Base-by-base conservation (phyloP, 2,888 invertebrate genomes). In the Melanotus villosus region DNA sequence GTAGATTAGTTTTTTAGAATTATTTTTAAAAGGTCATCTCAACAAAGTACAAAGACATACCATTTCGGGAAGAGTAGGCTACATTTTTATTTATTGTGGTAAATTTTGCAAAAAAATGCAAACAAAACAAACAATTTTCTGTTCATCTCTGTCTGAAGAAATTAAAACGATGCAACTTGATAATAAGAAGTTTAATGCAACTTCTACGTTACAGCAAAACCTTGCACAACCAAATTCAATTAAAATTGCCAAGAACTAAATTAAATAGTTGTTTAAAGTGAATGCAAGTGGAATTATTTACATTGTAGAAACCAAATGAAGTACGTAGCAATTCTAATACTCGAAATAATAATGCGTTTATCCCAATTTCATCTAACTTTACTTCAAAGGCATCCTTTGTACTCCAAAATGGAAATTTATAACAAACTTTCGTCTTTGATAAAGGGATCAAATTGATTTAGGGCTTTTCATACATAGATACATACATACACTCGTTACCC, bases 321-420 rank as follows among this genome's bases (percentile, higher is more conserved):
- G 56, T 56, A 56, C 57, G 7, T 23, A 23, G 12, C 41, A 36
- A 36, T 57, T 9, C 26, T 41, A 30, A 23, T 26, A 23, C 43
- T 47, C 16, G 43, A 41, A 45, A 45, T 59, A 59, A 45, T 45
- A 45, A 32, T 23, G 14, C 18, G 30, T 59, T 45, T 32, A 45
- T 45, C 18, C 59, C 10, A 59, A 59, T 45, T 59, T 59, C 32
- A 59, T 43, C 38, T 21, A 57, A 41, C 57, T 43, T 59, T 30
- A 21, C 12, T 45, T 47, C 34, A 30, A 60, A 32, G 30, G 43
- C 10, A 23, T 5, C 30, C 59, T 59, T 60, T 60, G 47, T 32
- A 60, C 32, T 60, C 30, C 18, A 32, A 50, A 60, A 60, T 60
- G 47, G 60, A 60, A 60, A 60, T 60, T 60, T 60, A 47, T 47